Base-by-base conservation (phyloP, 2,888 invertebrate genomes). In the Pycnomerus fuliginosus region DNA sequence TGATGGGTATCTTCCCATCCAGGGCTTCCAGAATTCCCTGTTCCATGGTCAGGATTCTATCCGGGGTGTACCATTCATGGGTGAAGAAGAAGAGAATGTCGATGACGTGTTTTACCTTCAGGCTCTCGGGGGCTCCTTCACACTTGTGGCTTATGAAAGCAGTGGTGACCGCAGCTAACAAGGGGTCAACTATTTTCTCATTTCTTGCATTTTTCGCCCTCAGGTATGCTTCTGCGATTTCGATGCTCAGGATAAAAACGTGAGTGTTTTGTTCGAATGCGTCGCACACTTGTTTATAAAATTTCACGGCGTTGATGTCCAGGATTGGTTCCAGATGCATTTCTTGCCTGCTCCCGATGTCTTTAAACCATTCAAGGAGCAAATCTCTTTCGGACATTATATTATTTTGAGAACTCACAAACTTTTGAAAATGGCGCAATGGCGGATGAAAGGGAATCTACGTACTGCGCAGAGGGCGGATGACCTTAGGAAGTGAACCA, bases 141-240 rank as follows among this genome's bases (percentile, higher is more conserved):
- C 7, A 43, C 24, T 48, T 48, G 32, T 48, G 38, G 11, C 35
- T 35, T 8, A 48, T 23, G 10, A 48, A 48, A 11, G 24, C 16
- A 2, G 35, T 22, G 2, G 38, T 38, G 2, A 35, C 32, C 1
- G 28, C 16, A 4, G 32, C 28, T 11, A 48, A 11, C n/a, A 43
- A n/a, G 2, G 43, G 43, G 27, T 48, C 48, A 3, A n/a, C 12
- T 10, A 48, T 38, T 15, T 43, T 33, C 12, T 43, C 15, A 11
- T 35, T 35, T 11, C 20, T 28, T 2, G 10, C 11, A 13, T 31
- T 43, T 25, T 43, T 48, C 2, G 24, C 20, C n/a, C 27, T 2
- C 14, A 48, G 24, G 17, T 43, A 48, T n/a, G 34, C 35, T 22
- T 48, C 48, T 2, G 23, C 14, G 2, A 48, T 27, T 23, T 48